Conservation (phyloP, 2,113 vertebrate genomes). For the Mesocricetus auratus region DNA sequence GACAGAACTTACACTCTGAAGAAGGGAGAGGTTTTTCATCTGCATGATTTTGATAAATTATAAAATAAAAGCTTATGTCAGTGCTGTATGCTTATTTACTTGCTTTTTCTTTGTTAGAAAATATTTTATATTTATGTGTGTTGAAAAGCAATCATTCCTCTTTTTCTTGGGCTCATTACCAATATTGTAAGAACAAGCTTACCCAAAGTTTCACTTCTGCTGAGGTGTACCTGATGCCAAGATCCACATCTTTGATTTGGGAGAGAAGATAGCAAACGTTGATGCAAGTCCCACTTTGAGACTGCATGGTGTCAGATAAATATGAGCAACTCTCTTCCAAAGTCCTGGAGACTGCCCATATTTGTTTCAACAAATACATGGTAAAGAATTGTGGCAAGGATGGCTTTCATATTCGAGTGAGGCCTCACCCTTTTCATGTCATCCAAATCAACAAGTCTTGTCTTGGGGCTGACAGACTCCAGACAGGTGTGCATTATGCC, state of each 20-base stretch:
- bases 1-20: background rate
- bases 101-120: constrained; percentile 42
- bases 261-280: background rate
- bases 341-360: background rate
- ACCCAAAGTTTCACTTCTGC: background rate
- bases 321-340: background rate
- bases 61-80: constrained; percentile 29
- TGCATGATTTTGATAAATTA: constrained; percentile 50
- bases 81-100: background rate
- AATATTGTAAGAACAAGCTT: background rate
- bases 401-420: background rate
- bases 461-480: background rate
- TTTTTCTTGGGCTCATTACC: background rate
- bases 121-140: background rate
- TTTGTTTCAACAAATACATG: background rate
- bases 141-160: background rate
- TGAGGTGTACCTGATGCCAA: background rate
- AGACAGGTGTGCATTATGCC: background rate
- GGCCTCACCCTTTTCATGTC: background rate
- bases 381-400: background rate
- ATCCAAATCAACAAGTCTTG: background rate
- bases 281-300: background rate
- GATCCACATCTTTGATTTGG: background rate
- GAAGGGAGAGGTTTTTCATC: background rate
- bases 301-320: background rate